These are phyloP conservation scores for Minunthozetes semirufus DNA, from an alignment of 2,888 invertebrate species.

Conservation along the genomic window DNA sequence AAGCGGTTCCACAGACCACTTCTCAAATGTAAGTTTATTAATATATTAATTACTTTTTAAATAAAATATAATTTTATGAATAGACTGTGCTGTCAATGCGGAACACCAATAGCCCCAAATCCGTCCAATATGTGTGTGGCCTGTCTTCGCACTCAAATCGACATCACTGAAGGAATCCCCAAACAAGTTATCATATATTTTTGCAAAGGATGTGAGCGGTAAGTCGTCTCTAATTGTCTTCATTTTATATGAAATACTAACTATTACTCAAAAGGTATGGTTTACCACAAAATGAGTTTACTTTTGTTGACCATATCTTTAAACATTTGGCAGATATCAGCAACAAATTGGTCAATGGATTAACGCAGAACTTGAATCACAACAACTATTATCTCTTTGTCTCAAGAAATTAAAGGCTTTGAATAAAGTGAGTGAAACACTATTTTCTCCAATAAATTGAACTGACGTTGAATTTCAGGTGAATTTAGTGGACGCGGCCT, in stretches of 20 bases:
- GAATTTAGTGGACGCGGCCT: conserved; percentile 87
- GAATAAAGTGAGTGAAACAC: conserved; percentile 52
- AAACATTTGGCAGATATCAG: conserved; percentile 61
- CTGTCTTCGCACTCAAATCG: conserved; percentile 81
- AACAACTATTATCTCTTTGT: conserved; percentile 80
- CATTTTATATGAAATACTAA: no score
- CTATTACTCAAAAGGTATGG: neutral
- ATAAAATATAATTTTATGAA: neutral
- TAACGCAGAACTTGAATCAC: conserved; percentile 66
- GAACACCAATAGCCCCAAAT: conserved; percentile 82
- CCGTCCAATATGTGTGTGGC: conserved; percentile 95
- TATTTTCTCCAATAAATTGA: neutral
- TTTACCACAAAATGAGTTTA: no score
- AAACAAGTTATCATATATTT: conserved; percentile 78
- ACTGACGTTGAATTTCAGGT: conserved; percentile 53
- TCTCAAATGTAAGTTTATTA: neutral
- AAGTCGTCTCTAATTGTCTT: conserved; percentile 43
- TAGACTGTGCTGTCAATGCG: conserved; percentile 84
- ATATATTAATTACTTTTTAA: neutral
- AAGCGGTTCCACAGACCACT: no score
- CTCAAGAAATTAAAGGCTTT: conserved; percentile 85
- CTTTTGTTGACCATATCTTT: neutral
- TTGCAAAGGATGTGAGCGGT: conserved; percentile 88
- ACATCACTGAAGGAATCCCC: conserved; percentile 92
- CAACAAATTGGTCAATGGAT: conserved; percentile 89